phyloP scores from a whole-genome alignment of 2,113 vertebrate genomes.

The Erythrolamprus reginae region DNA sequence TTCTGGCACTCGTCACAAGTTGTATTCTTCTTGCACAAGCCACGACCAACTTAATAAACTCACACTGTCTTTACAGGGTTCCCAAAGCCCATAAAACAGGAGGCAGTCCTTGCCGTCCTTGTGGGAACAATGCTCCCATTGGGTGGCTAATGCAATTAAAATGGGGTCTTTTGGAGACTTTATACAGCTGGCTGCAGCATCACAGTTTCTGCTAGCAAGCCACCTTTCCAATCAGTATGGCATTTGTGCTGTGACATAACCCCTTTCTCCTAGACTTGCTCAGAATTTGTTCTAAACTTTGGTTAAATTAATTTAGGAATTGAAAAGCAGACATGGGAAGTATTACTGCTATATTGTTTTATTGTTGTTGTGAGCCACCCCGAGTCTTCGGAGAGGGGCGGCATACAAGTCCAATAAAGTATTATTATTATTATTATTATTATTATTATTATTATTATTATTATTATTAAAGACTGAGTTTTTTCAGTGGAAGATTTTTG shows the following conservation, averaged over 20 bases:
- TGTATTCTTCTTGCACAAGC: constrained; percentile 7
- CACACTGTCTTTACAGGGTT: constrained; percentile 14
- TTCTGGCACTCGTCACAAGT: constrained; percentile 11
- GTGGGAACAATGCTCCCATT: constrained; percentile 15
- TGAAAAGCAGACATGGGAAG: not conserved
- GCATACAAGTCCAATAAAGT: no score
- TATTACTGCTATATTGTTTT: no score
- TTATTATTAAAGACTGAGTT: not conserved
- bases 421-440: no score
- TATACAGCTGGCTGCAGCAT: not conserved
- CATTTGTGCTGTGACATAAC: not conserved
- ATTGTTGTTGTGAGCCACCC: no score
- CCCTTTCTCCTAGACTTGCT: not conserved
- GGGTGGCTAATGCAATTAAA: constrained; percentile 25
- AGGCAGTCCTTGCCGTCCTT: constrained; percentile 10
- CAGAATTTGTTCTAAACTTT: not conserved
- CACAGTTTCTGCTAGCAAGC: not conserved
- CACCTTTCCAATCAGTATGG: not conserved
- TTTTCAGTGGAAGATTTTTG: not conserved
- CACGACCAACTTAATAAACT: constrained; percentile 10
- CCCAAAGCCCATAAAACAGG: constrained; percentile 18
- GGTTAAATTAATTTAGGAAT: not conserved
- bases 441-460: no score
- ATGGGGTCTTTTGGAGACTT: constrained; percentile 11
- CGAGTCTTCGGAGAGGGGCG: no score